These are phyloP conservation scores for Ariolimax columbianus DNA, from an alignment of 2,888 invertebrate genomes.

Conservation along the genomic window DNA sequence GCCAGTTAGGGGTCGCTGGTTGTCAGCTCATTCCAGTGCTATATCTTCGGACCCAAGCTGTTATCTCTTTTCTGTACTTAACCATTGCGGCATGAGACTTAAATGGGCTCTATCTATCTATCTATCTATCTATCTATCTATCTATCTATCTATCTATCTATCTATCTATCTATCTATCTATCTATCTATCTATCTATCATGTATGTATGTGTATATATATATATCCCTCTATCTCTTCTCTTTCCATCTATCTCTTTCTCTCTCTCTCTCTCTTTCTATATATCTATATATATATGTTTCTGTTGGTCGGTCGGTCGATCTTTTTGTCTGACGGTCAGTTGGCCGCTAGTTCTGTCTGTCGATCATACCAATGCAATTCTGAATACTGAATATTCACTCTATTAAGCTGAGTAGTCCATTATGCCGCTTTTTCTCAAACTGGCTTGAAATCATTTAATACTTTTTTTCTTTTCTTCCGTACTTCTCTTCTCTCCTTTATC, in stretches of 20 bases:
- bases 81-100: too few species aligned
- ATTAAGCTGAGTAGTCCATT: too few species aligned
- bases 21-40: too few species aligned
- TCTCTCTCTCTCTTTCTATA: not conserved
- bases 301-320: not conserved
- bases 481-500: too few species aligned
- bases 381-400: too few species aligned
- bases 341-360: slow-evolving; percentile 3
- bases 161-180: slow-evolving; percentile 38
- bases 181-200: slow-evolving; percentile 33
- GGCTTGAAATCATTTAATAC: too few species aligned
- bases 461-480: too few species aligned
- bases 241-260: not conserved
- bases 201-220: not conserved
- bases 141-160: slow-evolving; percentile 38
- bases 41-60: too few species aligned
- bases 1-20: too few species aligned
- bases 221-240: not conserved
- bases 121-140: slow-evolving; percentile 36
- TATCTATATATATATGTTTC: not conserved
- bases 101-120: slow-evolving; percentile 7
- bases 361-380: not conserved
- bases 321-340: slow-evolving; percentile 4
- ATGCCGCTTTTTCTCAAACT: too few species aligned
- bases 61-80: too few species aligned